Percentiles rank a stretch among this genome's conserved stretches.
These are phyloP conservation scores for Dinomys branickii DNA, from an alignment of 2,113 vertebrate genomes.

Conservation along the genomic window DNA sequence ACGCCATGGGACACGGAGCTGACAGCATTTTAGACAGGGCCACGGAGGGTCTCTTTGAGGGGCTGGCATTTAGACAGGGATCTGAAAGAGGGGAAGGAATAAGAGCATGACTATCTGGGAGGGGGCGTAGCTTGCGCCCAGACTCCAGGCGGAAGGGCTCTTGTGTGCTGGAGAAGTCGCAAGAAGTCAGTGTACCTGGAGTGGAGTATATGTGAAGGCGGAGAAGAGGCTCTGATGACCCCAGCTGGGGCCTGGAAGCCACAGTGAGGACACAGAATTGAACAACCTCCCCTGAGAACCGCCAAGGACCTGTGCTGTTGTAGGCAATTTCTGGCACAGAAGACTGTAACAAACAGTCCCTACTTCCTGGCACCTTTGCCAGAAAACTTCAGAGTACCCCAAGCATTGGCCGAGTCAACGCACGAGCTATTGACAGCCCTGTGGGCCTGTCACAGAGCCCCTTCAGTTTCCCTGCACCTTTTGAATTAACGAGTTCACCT, in stretches of 20 bases:
- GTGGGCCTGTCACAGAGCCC: background rate
- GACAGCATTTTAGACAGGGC: background rate
- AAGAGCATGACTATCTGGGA: background rate
- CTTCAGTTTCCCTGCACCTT: background rate
- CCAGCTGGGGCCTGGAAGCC: background rate
- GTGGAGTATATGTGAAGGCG: background rate
- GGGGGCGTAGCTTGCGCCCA: background rate
- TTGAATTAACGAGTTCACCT: background rate
- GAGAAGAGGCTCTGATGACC: background rate
- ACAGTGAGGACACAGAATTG: background rate
- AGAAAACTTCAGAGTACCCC: background rate
- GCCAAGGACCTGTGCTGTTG: background rate
- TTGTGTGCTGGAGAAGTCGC: background rate
- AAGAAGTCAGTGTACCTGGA: background rate
- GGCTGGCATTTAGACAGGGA: background rate
- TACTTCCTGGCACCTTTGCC: background rate
- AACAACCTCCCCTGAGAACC: background rate
- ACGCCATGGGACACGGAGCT: background rate
- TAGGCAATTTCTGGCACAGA: background rate
- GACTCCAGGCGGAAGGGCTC: background rate
- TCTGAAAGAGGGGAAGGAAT: background rate
- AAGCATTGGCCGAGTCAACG: background rate
- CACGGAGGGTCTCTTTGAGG: background rate
- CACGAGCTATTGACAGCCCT: background rate
- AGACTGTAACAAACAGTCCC: background rate